Percentiles rank a stretch among this genome's conserved stretches.
These are phyloP conservation scores for Latheticus oryzae DNA, from an alignment of 2,888 invertebrate species.

Conservation along the genomic window DNA sequence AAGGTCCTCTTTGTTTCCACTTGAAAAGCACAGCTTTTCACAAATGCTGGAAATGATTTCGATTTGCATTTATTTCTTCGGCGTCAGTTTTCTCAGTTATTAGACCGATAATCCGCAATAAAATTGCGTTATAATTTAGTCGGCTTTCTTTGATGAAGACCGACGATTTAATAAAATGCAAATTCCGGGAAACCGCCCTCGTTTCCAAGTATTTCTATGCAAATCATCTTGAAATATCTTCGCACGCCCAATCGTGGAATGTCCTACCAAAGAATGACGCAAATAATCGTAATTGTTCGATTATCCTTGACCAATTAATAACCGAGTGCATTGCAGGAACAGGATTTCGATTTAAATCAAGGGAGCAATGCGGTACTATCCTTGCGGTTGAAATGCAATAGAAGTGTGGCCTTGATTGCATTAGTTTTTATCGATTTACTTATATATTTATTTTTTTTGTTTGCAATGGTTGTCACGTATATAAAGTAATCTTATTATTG, in stretches of 20 bases:
- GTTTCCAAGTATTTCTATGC: conserved; percentile 35
- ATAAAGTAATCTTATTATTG: conserved; percentile 51
- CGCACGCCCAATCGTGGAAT: conserved; percentile 27
- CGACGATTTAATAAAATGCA: conserved; percentile 31
- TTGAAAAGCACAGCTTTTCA: too few relatives aligned
- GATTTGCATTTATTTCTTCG: too few relatives aligned
- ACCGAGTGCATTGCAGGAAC: conserved; percentile 50
- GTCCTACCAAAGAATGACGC: conserved; percentile 20
- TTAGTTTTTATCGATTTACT: conserved; percentile 48
- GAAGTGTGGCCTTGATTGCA: conserved; percentile 54
- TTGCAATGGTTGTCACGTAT: conserved; percentile 49
- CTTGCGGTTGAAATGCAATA: conserved; percentile 56
- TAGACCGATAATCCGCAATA: neutral
- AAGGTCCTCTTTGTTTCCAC: conserved; percentile 34
- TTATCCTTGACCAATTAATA: conserved; percentile 38
- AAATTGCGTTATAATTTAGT: neutral
- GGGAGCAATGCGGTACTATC: conserved; percentile 52
- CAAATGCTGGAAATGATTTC: too few relatives aligned
- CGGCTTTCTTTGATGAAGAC: too few relatives aligned
- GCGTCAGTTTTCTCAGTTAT: too few relatives aligned
- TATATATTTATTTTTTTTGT: conserved; percentile 47
- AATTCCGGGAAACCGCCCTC: conserved; percentile 28
- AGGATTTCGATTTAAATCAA: conserved; percentile 51
- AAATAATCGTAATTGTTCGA: conserved; percentile 20
- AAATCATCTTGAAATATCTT: conserved; percentile 9